A percentile compares a stretch with the other conserved stretches of the same genome.
Evolutionary conservation across 2,888 invertebrate genomes (phyloP).

Genomic region (Heliconius aoede): DNA sequence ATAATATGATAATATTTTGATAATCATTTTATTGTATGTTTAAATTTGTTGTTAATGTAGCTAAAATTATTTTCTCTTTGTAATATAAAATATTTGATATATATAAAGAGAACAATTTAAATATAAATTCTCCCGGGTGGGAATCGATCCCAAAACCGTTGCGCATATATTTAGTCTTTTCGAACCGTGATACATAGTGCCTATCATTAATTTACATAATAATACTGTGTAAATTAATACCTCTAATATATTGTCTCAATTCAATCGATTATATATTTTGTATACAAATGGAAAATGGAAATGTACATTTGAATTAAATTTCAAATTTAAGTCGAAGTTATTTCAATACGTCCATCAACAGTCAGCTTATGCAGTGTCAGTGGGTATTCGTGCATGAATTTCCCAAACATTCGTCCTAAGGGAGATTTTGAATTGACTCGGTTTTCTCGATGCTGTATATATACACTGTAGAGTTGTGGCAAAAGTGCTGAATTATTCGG

Average conservation of each 20-base stretch:
- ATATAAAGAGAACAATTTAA: too few relatives aligned
- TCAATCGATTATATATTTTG: too few relatives aligned
- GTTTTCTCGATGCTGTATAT: conserved; percentile 28
- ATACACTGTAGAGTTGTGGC: conserved; percentile 1
- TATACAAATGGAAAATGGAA: background rate
- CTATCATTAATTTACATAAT: too few relatives aligned
- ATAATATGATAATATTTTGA: background rate
- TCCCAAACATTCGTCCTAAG: conserved; percentile 17
- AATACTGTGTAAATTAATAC: too few relatives aligned
- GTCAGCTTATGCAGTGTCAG: conserved; percentile 23
- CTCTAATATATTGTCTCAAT: too few relatives aligned
- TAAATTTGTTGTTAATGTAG: background rate
- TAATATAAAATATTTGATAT: background rate
- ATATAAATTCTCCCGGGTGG: too few relatives aligned
- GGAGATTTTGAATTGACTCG: conserved; percentile 15
- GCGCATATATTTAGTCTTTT: too few relatives aligned
- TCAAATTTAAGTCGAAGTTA: conserved; percentile 15
- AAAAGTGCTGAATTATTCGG: background rate
- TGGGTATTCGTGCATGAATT: conserved; percentile 23
- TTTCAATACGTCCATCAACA: conserved; percentile 28
- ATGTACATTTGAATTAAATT: background rate
- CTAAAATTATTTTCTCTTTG: too few relatives aligned
- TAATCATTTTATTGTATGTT: background rate
- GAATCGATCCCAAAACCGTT: too few relatives aligned
- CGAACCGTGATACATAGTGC: too few relatives aligned